Evolutionary conservation across 2,113 vertebrate genomes (phyloP), one percentile per base, ranked within the genome.

Genomic region (Rhea americana): DNA sequence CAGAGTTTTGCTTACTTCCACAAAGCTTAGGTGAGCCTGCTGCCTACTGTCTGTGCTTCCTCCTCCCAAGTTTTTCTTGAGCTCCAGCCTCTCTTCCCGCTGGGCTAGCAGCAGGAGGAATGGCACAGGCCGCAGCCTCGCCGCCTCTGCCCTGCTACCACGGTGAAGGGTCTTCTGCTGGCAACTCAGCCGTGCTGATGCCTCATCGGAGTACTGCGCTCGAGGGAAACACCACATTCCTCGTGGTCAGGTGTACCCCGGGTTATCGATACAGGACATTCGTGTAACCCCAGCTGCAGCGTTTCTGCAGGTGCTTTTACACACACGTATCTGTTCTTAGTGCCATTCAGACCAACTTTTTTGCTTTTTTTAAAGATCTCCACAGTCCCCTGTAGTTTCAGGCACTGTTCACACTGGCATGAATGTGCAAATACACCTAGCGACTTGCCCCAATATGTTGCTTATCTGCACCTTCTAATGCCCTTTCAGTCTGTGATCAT

Each of bases 61-160:
- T 76, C 56, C 28, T 39, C 62, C 28, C 7, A 13, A 39, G 39
- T 12, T 45, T 59, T 35, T 35, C 78, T 61, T 51, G 2, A 53
- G 24, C 18, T 58, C 32, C 28, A 4, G 56, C 13, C 19, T 32
- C 3, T 21, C 48, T 70, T 65, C 50, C 55, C 19, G 72, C 15
- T 4, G 10, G 45, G 73, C 4, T 5, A 58, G 50, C 30, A n/a
- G 62, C 62, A 55, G 53, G n/a, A 82, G 39, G 55, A 62, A 53
- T 1, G 0, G 32, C 58, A 22, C 1, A 0, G 19, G 35, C 32
- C 1, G 2, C 55, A 45, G 18, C 30, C 3, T 1, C 24, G 7
- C 8, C 2, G 1, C 8, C 63, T 37, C 18, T 13, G 28, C 16
- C 17, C 19, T 13, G n/a, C 1, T 6, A 25, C 1, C 58, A 12